These are phyloP conservation scores for Eupithecia vulgata DNA, from an alignment of 2,888 invertebrate genomes.

Conservation along the genomic window DNA sequence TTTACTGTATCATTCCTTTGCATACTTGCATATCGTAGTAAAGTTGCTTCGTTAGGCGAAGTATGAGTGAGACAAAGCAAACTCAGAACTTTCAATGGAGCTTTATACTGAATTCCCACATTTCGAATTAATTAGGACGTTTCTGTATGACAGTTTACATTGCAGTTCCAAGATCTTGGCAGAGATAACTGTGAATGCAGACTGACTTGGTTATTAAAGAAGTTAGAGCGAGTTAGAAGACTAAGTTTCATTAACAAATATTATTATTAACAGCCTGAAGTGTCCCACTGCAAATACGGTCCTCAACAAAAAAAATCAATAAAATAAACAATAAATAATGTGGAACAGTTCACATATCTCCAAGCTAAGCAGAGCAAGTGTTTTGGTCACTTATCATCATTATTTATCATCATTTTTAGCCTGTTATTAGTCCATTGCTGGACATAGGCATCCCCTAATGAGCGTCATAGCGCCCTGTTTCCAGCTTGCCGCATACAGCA, in stretches of 20 bases:
- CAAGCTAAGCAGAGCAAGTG: too few species aligned
- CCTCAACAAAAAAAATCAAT: too few species aligned
- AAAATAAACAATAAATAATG: too few species aligned
- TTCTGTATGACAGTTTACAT: slow-evolving; percentile 9
- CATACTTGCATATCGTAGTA: slow-evolving; percentile 13
- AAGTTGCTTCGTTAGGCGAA: slow-evolving; percentile 37
- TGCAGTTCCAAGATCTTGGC: not conserved
- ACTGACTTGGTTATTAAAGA: not conserved
- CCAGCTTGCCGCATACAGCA: too few species aligned
- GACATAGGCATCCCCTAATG: too few species aligned
- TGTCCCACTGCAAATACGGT: too few species aligned
- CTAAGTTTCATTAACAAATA: not conserved
- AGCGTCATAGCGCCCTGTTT: too few species aligned
- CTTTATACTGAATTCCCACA: slow-evolving; percentile 24
- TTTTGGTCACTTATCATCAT: too few species aligned
- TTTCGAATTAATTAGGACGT: slow-evolving; percentile 26
- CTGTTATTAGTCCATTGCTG: too few species aligned
- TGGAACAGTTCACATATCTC: too few species aligned
- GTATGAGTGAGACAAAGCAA: slow-evolving; percentile 31
- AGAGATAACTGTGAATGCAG: not conserved
- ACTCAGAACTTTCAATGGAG: slow-evolving; percentile 30
- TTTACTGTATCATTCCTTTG: slow-evolving; percentile 21
- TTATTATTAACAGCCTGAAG: too few species aligned
- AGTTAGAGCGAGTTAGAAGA: not conserved
- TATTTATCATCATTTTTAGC: too few species aligned